phyloP scores from a whole-genome alignment of 2,113 vertebrate genomes.

The Ctenodactylus gundi region DNA sequence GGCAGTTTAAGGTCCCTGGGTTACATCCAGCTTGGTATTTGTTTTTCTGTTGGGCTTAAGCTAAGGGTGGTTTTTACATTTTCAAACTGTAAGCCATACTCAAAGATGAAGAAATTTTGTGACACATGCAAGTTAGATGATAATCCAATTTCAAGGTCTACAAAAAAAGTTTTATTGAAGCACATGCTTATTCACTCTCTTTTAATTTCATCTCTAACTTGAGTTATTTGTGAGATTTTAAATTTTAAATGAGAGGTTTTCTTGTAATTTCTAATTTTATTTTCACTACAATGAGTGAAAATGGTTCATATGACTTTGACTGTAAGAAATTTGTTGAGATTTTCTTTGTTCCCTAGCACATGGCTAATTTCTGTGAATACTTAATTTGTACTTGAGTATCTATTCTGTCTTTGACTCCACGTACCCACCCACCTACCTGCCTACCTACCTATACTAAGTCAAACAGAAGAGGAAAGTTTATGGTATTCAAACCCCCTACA shows the following conservation, averaged over 20 bases:
- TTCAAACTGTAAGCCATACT: conserved; percentile 5
- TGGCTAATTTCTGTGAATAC: neutral
- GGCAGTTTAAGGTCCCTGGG: neutral
- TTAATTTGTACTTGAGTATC: conserved; percentile 14
- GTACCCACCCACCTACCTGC: neutral
- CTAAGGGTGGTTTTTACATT: neutral
- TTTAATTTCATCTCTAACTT: too few relatives aligned
- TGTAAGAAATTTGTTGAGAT: neutral
- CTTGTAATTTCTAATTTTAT: conserved; percentile 4
- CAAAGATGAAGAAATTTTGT: neutral
- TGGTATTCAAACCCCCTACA: neutral
- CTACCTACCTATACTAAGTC: neutral
- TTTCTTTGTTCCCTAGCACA: neutral
- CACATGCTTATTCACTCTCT: neutral
- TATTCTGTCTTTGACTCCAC: neutral
- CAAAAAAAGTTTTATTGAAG: neutral
- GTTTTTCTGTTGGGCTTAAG: neutral
- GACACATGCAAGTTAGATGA: neutral
- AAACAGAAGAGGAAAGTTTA: neutral
- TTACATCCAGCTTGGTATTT: neutral
- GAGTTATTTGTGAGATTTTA: neutral
- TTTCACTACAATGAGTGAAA: neutral
- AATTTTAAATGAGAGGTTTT: neutral
- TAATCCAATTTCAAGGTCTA: neutral
- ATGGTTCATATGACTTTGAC: neutral